Conservation (phyloP, 2,888 invertebrate species). For the Ophraella communa region DNA sequence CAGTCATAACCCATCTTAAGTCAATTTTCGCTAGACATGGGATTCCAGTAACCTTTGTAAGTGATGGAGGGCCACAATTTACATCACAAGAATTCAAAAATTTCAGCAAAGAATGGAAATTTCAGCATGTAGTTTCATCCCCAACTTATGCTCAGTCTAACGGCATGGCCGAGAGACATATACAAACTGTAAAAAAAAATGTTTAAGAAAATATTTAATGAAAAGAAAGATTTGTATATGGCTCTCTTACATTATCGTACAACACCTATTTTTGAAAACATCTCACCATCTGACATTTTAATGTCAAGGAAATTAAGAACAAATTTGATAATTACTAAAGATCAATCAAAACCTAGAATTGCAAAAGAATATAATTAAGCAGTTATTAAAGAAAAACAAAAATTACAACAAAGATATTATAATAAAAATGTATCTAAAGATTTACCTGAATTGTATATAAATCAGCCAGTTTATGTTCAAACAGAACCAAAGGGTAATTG, state of each 20-base stretch:
- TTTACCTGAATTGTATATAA: no score
- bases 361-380: background rate
- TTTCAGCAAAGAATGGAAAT: background rate
- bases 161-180: no score
- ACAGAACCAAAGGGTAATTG: constrained; percentile 4
- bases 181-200: no score
- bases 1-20: no score
- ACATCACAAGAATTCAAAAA: background rate
- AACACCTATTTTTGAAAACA: background rate
- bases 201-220: no score
- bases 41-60: no score
- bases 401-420: background rate
- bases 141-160: no score
- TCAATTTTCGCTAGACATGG: no score
- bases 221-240: no score
- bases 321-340: background rate
- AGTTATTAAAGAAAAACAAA: background rate
- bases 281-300: background rate
- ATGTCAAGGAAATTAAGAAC: constrained; percentile 8
- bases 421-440: background rate
- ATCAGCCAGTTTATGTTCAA: constrained; percentile 12
- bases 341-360: background rate
- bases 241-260: no score
- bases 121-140: background rate
- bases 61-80: no score